Evolutionary conservation across 2,113 vertebrate species (phyloP).

Genomic region (Scomber japonicus): DNA sequence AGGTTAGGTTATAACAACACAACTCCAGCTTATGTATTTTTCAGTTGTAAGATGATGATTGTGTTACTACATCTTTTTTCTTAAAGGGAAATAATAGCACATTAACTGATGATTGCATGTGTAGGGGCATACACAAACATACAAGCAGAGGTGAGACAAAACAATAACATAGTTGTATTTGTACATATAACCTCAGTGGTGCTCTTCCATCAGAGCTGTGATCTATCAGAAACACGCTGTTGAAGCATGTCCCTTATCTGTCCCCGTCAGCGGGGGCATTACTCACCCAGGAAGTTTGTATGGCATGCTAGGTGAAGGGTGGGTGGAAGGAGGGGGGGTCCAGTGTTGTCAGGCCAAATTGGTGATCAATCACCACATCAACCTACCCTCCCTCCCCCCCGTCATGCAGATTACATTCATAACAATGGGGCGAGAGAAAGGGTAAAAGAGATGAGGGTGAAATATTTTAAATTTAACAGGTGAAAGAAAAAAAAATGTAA

Average conservation of each 20-base stretch:
- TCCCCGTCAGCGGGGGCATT: constrained; percentile 94
- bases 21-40: no score
- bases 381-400: constrained; percentile 54
- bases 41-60: no score
- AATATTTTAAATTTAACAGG: not conserved
- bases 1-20: no score
- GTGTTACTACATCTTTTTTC: no score
- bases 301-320: constrained; percentile 14
- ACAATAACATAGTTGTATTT: constrained; percentile 88
- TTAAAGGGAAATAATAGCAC: no score
- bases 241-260: constrained; percentile 96
- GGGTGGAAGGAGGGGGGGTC: constrained; percentile 71
- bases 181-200: constrained; percentile 90
- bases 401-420: constrained; percentile 86
- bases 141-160: constrained; percentile 72
- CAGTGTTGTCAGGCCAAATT: constrained; percentile 94
- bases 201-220: constrained; percentile 92
- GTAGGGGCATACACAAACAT: constrained; percentile 10
- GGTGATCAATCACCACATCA: constrained; percentile 97
- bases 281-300: constrained; percentile 93
- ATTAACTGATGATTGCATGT: not conserved
- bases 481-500: not conserved
- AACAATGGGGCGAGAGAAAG: constrained; percentile 21
- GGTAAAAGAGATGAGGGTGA: not conserved
- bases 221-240: constrained; percentile 94